Evolutionary conservation across 2,113 vertebrate genomes (phyloP).

Genomic region (Ancistrus triradiatus): DNA sequence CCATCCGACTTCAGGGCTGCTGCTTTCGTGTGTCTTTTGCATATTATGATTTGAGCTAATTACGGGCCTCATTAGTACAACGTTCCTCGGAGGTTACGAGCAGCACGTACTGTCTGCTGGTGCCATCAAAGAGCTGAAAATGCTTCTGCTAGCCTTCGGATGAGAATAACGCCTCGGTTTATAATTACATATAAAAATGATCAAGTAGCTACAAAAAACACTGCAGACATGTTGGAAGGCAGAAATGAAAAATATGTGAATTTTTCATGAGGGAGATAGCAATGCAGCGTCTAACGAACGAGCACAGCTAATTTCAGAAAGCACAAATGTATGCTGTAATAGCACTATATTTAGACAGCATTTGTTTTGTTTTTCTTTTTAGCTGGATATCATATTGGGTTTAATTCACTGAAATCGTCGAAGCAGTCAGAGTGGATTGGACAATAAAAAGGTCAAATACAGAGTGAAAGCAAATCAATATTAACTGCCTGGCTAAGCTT

Average conservation of each 20-base stretch:
- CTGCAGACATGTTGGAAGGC: constrained; percentile 25
- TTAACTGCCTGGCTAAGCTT: too few species aligned
- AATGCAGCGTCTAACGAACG: too few species aligned
- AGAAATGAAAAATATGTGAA: constrained; percentile 26
- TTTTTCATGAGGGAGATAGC: too few species aligned
- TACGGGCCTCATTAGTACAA: constrained; percentile 48
- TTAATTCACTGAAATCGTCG: neutral
- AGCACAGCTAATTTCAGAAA: constrained; percentile 26
- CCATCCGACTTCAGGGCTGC: constrained; percentile 15
- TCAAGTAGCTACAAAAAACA: constrained; percentile 32
- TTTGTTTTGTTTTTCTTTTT: too few species aligned
- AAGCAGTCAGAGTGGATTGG: neutral
- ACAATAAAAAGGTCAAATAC: neutral
- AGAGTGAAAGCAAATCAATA: neutral
- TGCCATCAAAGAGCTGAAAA: constrained; percentile 11
- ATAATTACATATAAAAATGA: constrained; percentile 46
- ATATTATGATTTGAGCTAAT: constrained; percentile 53
- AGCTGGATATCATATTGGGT: too few species aligned
- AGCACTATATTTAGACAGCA: too few species aligned
- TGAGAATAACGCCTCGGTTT: constrained; percentile 22
- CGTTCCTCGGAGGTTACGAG: constrained; percentile 40
- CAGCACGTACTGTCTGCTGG: constrained; percentile 28
- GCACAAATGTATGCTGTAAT: constrained; percentile 33
- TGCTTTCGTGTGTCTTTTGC: constrained; percentile 39
- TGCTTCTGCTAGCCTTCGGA: constrained; percentile 18